phyloP scores from a whole-genome alignment of 1,140 invertebrate species.

The Drosophila melanogaster region DNA sequence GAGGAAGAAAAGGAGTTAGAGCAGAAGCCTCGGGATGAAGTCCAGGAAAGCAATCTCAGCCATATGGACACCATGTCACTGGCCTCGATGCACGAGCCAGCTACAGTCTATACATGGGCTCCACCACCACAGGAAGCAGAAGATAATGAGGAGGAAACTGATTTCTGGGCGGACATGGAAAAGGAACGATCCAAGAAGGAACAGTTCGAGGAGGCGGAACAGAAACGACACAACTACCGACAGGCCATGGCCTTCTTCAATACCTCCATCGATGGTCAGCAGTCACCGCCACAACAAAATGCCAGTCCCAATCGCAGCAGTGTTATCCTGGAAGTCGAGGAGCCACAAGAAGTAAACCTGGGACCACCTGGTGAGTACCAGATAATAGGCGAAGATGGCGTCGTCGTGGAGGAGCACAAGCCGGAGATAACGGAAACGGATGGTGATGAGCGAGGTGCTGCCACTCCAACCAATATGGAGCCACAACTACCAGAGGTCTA shows the following conservation, averaged over 20 bases:
- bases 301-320: slow-evolving; percentile 43
- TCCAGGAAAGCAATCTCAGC: slow-evolving; percentile 33
- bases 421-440: slow-evolving; percentile 15
- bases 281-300: slow-evolving; percentile 47
- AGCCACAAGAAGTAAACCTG: slow-evolving; percentile 40
- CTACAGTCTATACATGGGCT: slow-evolving; percentile 64
- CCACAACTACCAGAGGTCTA: slow-evolving; percentile 59
- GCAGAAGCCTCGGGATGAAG: neutral
- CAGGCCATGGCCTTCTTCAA: slow-evolving; percentile 82
- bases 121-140: neutral
- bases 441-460: slow-evolving; percentile 55
- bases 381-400: slow-evolving; percentile 54
- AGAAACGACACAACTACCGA: slow-evolving; percentile 75
- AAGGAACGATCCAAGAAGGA: slow-evolving; percentile 52
- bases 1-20: neutral
- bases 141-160: slow-evolving; percentile 39
- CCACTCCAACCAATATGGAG: slow-evolving; percentile 60
- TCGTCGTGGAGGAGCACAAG: slow-evolving; percentile 45
- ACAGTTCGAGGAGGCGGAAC: slow-evolving; percentile 64
- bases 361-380: slow-evolving; percentile 60
- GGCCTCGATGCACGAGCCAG: slow-evolving; percentile 75
- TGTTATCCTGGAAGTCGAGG: slow-evolving; percentile 45
- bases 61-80: slow-evolving; percentile 66
- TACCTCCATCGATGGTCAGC: slow-evolving; percentile 77
- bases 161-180: slow-evolving; percentile 74